Conservation (phyloP, 1,140 invertebrate species). For the Bombus sibiricus region DNA sequence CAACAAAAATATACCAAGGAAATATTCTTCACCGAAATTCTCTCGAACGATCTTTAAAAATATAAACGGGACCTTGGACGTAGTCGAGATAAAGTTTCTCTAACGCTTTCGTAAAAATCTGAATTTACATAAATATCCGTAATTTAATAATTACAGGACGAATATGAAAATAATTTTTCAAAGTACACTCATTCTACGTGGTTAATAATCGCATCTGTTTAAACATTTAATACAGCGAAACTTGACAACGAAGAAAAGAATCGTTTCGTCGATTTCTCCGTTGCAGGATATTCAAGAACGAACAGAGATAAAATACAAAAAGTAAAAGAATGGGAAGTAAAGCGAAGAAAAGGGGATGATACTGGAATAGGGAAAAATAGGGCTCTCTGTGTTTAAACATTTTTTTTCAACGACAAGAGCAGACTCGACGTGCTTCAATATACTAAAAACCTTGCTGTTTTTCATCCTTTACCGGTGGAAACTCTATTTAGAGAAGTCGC, state of each 20-base stretch:
- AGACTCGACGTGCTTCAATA: conserved; percentile 6
- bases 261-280: not conserved
- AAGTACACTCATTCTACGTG: too few relatives aligned
- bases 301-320: too few relatives aligned
- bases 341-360: not conserved
- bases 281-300: not conserved
- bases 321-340: not conserved
- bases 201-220: too few relatives aligned
- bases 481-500: conserved; percentile 39
- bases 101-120: too few relatives aligned
- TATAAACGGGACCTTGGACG: too few relatives aligned
- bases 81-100: too few relatives aligned
- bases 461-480: conserved; percentile 13
- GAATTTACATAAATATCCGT: too few relatives aligned
- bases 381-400: not conserved
- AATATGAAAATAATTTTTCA: too few relatives aligned
- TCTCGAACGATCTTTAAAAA: too few relatives aligned
- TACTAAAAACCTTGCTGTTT: conserved; percentile 30
- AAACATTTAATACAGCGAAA: too few relatives aligned
- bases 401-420: not conserved
- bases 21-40: not conserved
- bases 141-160: too few relatives aligned
- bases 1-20: not conserved
- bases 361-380: not conserved
- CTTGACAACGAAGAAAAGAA: not conserved